Evolutionary conservation across 2,797 vertebrate species (phyloP), one percentile per base, ranked within the genome.

Genomic region (Esox lucius): DNA sequence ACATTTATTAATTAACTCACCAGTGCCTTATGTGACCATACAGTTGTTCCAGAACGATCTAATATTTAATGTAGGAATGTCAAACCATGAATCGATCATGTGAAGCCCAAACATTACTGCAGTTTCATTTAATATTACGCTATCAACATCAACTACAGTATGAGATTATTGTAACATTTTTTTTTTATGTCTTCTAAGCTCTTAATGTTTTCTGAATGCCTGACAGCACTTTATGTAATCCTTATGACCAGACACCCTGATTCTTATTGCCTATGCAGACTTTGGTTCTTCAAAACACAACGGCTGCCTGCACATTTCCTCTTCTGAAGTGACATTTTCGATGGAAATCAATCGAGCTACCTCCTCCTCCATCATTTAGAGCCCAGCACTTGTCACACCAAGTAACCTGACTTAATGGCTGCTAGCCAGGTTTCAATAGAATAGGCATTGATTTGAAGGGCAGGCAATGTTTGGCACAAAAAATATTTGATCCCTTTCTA

Each of bases 1-100:
- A 93, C 91, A 92, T 94, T 94, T 94, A 94, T 94, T 94, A 94
- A 94, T 94, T 91, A 92, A 91, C 84, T 90, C 92, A 93, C 91
- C 91, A 93, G 92, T 88, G 86, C 89, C 90, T 91, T 88, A 80
- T 80, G 85, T 80, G 91, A 74, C 76, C 83, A 84, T 91, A 19
- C 22, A 61, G n/a, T 26, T 1, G 22, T 24, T 61, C 22, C 12
- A 1, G 56, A 61, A 61, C 56, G 26, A 24, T 61, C 22, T 24
- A 12, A 24, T 24, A 26, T 26, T 22, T 4, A 61, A 61, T 24
- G 56, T 4, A 11, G 12, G 1, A 22, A 61, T 61, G 56, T 61
- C 56, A 61, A 46, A 46, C 12, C 56, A 24, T 61, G 22, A 61
- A 61, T 13, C 22, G 3, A 61, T 61, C 56, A 61, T 24, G 56